Evolutionary conservation across 2,113 vertebrate species (phyloP).

Genomic region (Polypterus senegalus): DNA sequence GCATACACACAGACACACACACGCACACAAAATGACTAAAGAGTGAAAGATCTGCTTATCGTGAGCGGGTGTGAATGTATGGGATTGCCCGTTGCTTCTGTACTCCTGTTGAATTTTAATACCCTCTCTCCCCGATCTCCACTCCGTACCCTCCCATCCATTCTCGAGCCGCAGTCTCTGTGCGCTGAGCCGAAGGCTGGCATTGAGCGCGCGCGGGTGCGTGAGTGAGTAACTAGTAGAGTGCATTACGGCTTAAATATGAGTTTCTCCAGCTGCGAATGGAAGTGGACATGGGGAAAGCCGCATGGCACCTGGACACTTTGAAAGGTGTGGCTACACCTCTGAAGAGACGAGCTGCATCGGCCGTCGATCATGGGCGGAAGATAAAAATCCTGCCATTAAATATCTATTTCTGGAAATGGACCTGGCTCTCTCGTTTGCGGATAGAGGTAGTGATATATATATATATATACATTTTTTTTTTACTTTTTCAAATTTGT

Average conservation of each 20-base stretch:
- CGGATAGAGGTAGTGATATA: conserved; percentile 41
- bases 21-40: too few relatives aligned
- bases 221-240: too few relatives aligned
- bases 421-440: conserved; percentile 29
- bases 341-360: conserved; percentile 23
- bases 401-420: conserved; percentile 33
- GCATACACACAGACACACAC: too few relatives aligned
- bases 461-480: conserved; percentile 3
- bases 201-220: too few relatives aligned
- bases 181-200: conserved; percentile 9
- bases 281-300: too few relatives aligned
- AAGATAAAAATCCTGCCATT: conserved; percentile 31
- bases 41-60: too few relatives aligned
- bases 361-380: conserved; percentile 29
- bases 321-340: conserved; percentile 3
- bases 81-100: conserved; percentile 23
- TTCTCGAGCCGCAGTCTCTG: conserved; percentile 14
- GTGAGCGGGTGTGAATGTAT: neutral
- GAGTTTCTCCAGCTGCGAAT: too few relatives aligned
- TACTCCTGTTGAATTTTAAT: conserved; percentile 31
- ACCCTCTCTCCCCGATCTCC: neutral
- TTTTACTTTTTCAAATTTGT: neutral
- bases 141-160: conserved; percentile 6
- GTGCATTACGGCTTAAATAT: neutral
- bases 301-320: too few relatives aligned